phyloP scores from a whole-genome alignment of 2,888 invertebrate genomes.

The Acanthosepion pharaonis region DNA sequence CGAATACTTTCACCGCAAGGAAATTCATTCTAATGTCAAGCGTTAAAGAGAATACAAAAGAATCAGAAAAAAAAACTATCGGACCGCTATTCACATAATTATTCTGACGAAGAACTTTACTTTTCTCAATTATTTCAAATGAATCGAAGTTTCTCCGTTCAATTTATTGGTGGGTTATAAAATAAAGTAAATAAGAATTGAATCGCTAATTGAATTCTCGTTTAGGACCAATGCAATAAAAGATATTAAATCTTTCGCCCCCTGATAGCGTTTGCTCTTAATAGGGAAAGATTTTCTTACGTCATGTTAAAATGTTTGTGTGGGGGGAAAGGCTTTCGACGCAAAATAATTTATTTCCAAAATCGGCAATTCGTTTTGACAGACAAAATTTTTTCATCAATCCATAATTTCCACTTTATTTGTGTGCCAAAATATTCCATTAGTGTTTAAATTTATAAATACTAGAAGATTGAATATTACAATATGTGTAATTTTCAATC shows the following conservation, averaged over 20 bases:
- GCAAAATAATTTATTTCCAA: neutral
- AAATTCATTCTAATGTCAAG: too few species aligned
- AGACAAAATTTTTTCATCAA: neutral
- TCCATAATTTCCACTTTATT: neutral
- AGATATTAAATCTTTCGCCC: neutral
- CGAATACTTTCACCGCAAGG: too few species aligned
- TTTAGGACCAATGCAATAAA: neutral
- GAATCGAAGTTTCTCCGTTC: neutral
- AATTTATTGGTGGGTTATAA: neutral
- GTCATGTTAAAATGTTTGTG: neutral
- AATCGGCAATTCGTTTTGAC: neutral
- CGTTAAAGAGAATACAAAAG: too few species aligned
- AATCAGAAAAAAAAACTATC: too few species aligned
- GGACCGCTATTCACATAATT: too few species aligned
- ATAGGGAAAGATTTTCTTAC: neutral
- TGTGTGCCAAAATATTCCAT: neutral
- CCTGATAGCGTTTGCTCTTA: neutral
- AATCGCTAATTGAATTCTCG: neutral
- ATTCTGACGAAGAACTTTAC: too few species aligned
- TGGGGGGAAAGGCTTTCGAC: neutral
- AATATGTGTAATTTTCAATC: neutral
- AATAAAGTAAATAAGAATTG: neutral
- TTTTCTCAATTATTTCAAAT: neutral
- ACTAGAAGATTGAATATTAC: neutral
- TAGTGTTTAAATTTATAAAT: neutral